These are phyloP conservation scores for Crossocerus cetratus DNA, from an alignment of 2,888 invertebrate species.

Conservation along the genomic window DNA sequence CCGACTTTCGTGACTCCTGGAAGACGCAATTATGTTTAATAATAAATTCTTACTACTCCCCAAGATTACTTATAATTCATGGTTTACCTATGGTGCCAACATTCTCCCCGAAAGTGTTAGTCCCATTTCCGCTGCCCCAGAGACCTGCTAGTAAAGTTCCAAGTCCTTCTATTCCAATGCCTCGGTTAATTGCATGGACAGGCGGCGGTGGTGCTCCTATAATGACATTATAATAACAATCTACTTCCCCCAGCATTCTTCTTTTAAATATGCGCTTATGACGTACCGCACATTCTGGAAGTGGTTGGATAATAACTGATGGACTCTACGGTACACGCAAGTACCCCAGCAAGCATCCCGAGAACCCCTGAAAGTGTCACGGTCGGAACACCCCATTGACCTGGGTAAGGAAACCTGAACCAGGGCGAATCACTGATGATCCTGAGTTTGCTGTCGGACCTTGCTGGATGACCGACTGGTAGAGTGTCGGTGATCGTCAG, in stretches of 20 bases:
- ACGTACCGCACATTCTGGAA: conserved; percentile 85
- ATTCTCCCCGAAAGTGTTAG: conserved; percentile 93
- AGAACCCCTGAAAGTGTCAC: conserved; percentile 85
- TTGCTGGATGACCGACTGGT: conserved; percentile 82
- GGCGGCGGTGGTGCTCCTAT: conserved; percentile 89
- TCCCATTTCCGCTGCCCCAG: conserved; percentile 92
- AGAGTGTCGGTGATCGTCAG: conserved; percentile 84
- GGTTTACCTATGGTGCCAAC: conserved; percentile 89
- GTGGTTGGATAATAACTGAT: conserved; percentile 96
- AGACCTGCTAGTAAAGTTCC: conserved; percentile 91
- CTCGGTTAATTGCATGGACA: conserved; percentile 91
- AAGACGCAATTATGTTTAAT: conserved; percentile 6
- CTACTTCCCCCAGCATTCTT: too few species aligned
- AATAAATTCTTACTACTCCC: neutral
- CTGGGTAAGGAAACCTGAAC: conserved; percentile 90
- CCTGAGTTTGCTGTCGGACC: conserved; percentile 85
- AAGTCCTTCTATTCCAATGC: conserved; percentile 90
- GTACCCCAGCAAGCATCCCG: conserved; percentile 87
- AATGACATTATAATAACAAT: conserved; percentile 6
- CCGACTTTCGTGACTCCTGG: conserved; percentile 81
- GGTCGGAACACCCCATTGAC: conserved; percentile 88
- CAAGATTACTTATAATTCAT: neutral
- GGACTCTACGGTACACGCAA: conserved; percentile 89
- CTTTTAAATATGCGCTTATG: neutral
- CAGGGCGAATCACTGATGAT: conserved; percentile 87